Evolutionary conservation across 2,797 vertebrate species (phyloP), one percentile per base, ranked within the genome.

Genomic region (Glossophaga mutica): DNA sequence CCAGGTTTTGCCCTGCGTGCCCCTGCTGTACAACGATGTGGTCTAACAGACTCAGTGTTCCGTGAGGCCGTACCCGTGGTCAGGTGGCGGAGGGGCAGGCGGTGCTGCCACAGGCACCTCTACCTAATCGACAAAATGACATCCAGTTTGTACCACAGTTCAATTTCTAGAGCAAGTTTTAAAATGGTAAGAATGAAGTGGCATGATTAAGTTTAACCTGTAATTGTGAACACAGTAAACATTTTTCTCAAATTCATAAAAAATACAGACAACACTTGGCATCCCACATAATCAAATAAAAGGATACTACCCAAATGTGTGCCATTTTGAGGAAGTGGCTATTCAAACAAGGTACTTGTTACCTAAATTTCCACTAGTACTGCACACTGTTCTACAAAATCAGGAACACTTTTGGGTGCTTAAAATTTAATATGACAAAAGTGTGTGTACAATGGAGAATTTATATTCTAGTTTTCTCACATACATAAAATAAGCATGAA

Each of bases 251-350:
- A 88, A 90, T 32, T 76, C 59, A 85, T 59, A 70, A 86, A 92
- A 79, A 87, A 50, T 73, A 90, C 2, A 95, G 39, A 85, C 95
- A 94, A 93, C 39, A 12, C 22, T 26, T 19, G 68, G 37, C 10
- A 90, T 46, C 55, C 22, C 29, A 68, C 15, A 73, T 48, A 55
- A 85, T 93, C 65, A 92, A 88, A 71, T 19, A 59, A 65, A 91
- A 77, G 34, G 78, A 74, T 19, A 55, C 24, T 81, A 42, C 55
- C 6, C 50, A 95, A 91, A 67, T 59, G 44, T 59, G 24, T 62
- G n/a, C 85, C 44, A 42, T 71, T 87, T 95, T 93, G 91, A 92
- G 79, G 84, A 87, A 96, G 70, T 16, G 46, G 11, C 57, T 91
- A 29, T 32, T 73, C n/a, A 84, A 76, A 88, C 50, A 19, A 96